Conservation (phyloP, 2,888 invertebrate species). For the Yponomeuta sedellus region DNA sequence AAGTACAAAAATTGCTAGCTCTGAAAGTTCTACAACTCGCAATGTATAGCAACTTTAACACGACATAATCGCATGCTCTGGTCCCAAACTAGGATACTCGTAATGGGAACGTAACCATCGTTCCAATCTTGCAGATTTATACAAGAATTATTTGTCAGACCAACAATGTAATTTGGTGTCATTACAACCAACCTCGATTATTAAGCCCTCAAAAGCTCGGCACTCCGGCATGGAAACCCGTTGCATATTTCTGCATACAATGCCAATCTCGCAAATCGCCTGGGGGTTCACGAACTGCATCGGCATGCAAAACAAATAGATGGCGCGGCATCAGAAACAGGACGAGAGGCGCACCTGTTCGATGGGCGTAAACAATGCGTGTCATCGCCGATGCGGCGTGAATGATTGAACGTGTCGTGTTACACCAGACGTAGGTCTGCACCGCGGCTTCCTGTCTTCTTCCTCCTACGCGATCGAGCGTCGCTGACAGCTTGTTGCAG, state of each 20-base stretch:
- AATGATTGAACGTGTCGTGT: constrained; percentile 36
- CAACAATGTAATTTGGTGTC: too few relatives aligned
- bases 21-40: too few relatives aligned
- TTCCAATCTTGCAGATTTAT: too few relatives aligned
- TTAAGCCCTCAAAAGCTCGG: too few relatives aligned
- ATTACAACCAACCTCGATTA: too few relatives aligned
- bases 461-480: not conserved
- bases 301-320: constrained; percentile 70
- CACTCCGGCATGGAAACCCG: not conserved
- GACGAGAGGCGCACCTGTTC: constrained; percentile 66
- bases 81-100: too few relatives aligned
- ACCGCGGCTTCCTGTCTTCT: not conserved
- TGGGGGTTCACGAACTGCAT: constrained; percentile 60
- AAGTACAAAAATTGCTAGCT: too few relatives aligned
- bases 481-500: too few relatives aligned
- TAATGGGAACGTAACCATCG: too few relatives aligned
- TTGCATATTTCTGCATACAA: not conserved
- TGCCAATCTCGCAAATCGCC: constrained; percentile 18
- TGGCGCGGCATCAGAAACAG: constrained; percentile 45
- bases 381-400: constrained; percentile 41
- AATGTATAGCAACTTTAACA: too few relatives aligned
- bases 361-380: constrained; percentile 65
- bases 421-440: constrained; percentile 16
- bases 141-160: too few relatives aligned
- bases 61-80: too few relatives aligned